These are phyloP conservation scores for Acrocephalus scirpaceus DNA, from an alignment of 2,797 vertebrate species.

Conservation along the genomic window DNA sequence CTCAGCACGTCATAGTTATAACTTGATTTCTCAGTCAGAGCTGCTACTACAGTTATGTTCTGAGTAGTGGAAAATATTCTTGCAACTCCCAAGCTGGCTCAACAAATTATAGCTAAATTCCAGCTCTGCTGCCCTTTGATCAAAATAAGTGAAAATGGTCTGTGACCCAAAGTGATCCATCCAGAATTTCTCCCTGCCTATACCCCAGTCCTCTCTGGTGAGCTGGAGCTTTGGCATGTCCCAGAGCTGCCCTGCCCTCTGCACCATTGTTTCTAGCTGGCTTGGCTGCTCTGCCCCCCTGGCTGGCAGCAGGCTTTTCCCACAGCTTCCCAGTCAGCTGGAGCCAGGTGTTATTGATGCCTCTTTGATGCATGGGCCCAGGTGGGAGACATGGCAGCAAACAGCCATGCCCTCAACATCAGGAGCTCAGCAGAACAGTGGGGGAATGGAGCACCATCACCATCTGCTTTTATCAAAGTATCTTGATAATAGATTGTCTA, in stretches of 20 bases:
- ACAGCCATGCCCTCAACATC: fast-evolving
- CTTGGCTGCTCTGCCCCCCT: background rate
- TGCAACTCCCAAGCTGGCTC: background rate
- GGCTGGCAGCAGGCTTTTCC: background rate
- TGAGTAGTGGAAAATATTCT: background rate
- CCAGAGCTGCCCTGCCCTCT: background rate
- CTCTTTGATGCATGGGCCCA: background rate
- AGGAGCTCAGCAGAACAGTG: background rate
- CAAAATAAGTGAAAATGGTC: background rate
- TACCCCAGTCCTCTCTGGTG: background rate
- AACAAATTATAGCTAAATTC: background rate
- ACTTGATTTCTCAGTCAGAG: background rate
- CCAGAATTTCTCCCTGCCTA: background rate
- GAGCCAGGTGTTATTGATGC: background rate
- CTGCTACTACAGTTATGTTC: background rate
- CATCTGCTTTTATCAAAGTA: background rate
- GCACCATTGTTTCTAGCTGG: background rate
- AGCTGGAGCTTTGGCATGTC: background rate
- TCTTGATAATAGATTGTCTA: background rate
- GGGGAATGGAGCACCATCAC: background rate
- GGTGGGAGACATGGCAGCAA: background rate
- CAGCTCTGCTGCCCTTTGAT: background rate
- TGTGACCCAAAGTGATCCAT: background rate
- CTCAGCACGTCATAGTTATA: background rate
- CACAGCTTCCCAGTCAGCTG: background rate